These are phyloP conservation scores for Eristalinus sepulchralis DNA, from an alignment of 2,888 invertebrate genomes.

Conservation along the genomic window DNA sequence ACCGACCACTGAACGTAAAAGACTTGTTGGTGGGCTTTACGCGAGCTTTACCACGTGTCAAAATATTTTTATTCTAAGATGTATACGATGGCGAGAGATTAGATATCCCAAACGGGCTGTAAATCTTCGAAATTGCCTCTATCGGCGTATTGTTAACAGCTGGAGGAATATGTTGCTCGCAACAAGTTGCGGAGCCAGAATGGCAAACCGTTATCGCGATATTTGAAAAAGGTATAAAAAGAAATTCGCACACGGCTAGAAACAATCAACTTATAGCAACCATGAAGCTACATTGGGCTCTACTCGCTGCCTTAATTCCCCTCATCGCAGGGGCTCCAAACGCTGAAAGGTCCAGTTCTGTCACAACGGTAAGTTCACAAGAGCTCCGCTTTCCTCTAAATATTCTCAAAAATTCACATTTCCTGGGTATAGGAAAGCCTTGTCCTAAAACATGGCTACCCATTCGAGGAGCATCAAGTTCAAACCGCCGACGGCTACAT, in stretches of 20 bases:
- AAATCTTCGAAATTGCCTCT: not conserved
- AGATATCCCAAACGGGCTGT: not conserved
- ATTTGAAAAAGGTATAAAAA: conserved; percentile 21
- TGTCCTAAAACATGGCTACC: conserved; percentile 71
- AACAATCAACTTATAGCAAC: not conserved
- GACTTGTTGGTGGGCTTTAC: not conserved
- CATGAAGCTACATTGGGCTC: conserved; percentile 30
- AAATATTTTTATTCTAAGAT: not conserved
- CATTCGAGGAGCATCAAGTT: conserved; percentile 83
- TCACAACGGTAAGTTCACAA: conserved; percentile 73
- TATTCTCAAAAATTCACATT: conserved; percentile 30
- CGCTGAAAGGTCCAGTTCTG: conserved; percentile 62
- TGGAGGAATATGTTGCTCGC: not conserved
- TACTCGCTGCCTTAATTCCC: conserved; percentile 7
- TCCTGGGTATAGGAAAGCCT: conserved; percentile 44
- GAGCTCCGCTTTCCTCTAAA: not conserved
- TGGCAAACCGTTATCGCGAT: not conserved
- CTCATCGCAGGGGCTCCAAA: conserved; percentile 42
- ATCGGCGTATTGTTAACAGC: not conserved
- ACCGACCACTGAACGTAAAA: not conserved
- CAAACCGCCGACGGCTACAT: conserved; percentile 79
- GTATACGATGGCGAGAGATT: not conserved
- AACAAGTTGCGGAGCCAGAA: not conserved
- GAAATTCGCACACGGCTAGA: conserved; percentile 1
- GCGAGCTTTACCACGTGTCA: not conserved